A percentile compares a stretch with the other conserved stretches of the same genome.
These are phyloP conservation scores for Takifugu flavidus DNA, from an alignment of 2,113 vertebrate species.

Conservation along the genomic window DNA sequence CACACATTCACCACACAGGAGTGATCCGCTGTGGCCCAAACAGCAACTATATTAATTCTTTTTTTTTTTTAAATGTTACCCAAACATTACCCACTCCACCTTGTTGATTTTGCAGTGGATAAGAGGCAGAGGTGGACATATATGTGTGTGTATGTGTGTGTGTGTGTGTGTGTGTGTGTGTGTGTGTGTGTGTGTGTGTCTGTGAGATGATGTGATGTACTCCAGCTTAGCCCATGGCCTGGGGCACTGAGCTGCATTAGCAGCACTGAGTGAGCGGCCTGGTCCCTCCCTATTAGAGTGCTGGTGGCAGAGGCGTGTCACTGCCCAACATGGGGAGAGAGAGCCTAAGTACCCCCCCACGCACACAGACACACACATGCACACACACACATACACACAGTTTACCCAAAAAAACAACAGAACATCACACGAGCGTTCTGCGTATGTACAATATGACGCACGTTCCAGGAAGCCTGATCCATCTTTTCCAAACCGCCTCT, in stretches of 20 bases:
- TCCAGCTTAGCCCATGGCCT: conserved; percentile 69
- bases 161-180: conserved; percentile 33
- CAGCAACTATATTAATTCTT: not conserved
- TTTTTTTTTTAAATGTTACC: too few relatives aligned
- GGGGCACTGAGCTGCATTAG: conserved; percentile 72
- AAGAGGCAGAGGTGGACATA: conserved; percentile 34
- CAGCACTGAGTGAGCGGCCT: conserved; percentile 65
- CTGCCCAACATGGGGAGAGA: conserved; percentile 39
- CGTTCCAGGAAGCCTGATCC: too few relatives aligned
- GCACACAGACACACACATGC: conserved; percentile 12
- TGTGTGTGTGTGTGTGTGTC: conserved; percentile 17
- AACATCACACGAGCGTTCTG: not conserved
- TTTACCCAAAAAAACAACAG: conserved; percentile 24
- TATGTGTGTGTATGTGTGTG: conserved; percentile 37
- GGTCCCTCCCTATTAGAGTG: conserved; percentile 70
- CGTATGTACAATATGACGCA: too few relatives aligned
- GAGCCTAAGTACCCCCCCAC: conserved; percentile 12
- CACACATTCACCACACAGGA: conserved; percentile 23
- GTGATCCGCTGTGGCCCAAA: conserved; percentile 48
- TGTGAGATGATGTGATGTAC: conserved; percentile 34
- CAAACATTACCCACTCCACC: conserved; percentile 7
- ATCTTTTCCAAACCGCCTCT: too few relatives aligned
- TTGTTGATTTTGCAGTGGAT: conserved; percentile 40
- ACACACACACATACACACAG: conserved; percentile 11
- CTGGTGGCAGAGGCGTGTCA: conserved; percentile 73